A percentile compares a stretch with the other conserved stretches of the same genome.
Conservation (phyloP, 1,140 invertebrate genomes). For the Drosophila mauritiana region DNA sequence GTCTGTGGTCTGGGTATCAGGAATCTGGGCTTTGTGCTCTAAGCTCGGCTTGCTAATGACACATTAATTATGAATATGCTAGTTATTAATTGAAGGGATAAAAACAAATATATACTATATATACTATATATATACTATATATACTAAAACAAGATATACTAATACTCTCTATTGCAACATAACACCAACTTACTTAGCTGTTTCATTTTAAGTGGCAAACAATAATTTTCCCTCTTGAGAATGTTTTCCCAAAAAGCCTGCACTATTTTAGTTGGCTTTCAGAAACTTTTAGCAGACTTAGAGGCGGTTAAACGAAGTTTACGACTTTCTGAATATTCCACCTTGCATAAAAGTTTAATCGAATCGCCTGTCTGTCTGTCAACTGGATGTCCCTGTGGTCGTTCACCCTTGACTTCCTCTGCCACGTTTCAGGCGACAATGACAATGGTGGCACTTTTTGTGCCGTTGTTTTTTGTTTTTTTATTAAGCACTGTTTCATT, state of each 20-base stretch:
- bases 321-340: conserved; percentile 17
- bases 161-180: too few species aligned
- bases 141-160: too few species aligned
- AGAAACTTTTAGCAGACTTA: conserved; percentile 14
- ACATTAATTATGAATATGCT: conserved; percentile 12
- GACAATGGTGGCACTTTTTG: conserved; percentile 50
- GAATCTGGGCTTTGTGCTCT: not conserved
- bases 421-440: conserved; percentile 24
- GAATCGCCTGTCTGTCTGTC: conserved; percentile 23
- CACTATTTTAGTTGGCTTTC: conserved; percentile 1
- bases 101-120: too few species aligned
- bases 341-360: conserved; percentile 39
- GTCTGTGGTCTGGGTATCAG: conserved; percentile 27
- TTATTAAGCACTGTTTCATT: conserved; percentile 45
- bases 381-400: conserved; percentile 29
- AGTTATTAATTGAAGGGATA: not conserved
- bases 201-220: not conserved
- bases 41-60: conserved; percentile 45
- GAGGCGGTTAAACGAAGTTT: conserved; percentile 1
- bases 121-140: too few species aligned
- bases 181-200: too few species aligned
- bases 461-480: conserved; percentile 24
- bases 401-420: conserved; percentile 47
- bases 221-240: not conserved
- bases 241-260: not conserved